Evolutionary conservation across 2,797 vertebrate species (phyloP), one percentile per base, ranked within the genome.

Genomic region (Diceros bicornis): DNA sequence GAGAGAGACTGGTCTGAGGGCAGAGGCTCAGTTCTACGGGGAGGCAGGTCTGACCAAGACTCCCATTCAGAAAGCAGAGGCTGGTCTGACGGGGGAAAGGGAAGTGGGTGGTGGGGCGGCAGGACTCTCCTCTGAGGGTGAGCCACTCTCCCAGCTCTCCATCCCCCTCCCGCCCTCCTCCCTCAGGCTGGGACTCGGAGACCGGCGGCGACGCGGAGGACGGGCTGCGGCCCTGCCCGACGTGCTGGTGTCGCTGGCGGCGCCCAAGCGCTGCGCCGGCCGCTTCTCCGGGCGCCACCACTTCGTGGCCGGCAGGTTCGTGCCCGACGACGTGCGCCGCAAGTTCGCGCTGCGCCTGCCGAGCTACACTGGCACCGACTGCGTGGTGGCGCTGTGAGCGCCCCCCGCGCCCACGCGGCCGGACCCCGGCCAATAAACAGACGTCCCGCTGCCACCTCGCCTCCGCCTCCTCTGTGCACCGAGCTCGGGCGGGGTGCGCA

Each of bases 311-410:
- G 99, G 99, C 86, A 99, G 99, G 37, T 99, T 99, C 98, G 99
- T 99, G 96, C 99, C 99, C 1, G 99, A 99, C 37, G 99, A 99
- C 50, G 98, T 99, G 98, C 99, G 99, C 98, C 99, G 99, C 98
- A 99, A 99, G 98, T 99, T 99, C 0, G 99, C 99, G 89, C 99
- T 99, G 86, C 99, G 99, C 98, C 99, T 99, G 57, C 99, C 99
- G 3, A 99, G 99, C 17, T 99, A 99, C 96, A 98, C 99, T 0
- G 99, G 99, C 98, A 99, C 99, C 93, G 99, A 99, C 97, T 99
- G 99, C 97, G 99, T 99, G 97, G 98, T 99, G 98, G 99, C 99
- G 96, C 98, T 99, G 98, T 99, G 99, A 99, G 97, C 14, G 20
- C 29, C 44, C 0, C 64, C 55, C 21, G 47, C 27, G 50, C 61